Conservation (phyloP, 2,797 vertebrate species). For the Perdix hodgsoniae region DNA sequence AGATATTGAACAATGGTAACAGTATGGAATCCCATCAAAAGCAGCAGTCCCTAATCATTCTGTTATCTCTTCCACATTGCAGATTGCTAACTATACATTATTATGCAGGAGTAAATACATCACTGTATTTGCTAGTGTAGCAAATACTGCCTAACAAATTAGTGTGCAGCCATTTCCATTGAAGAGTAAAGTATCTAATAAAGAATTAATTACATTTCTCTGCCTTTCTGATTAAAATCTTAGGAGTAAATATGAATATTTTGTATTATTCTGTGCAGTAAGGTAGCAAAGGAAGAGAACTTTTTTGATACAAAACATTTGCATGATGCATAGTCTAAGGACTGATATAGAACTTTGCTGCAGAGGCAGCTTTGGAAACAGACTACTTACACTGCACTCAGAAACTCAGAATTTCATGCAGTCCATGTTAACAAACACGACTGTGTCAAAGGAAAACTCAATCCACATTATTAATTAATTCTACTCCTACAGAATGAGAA, state of each 20-base stretch:
- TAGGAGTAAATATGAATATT: neutral
- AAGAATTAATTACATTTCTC: conserved; percentile 34
- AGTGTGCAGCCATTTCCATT: neutral
- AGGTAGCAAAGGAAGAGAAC: neutral
- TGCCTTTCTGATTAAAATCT: conserved; percentile 40
- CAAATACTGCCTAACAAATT: conserved; percentile 3
- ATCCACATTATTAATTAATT: neutral
- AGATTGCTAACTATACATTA: neutral
- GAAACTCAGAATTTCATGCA: neutral
- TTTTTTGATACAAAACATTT: neutral
- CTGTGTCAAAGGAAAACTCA: neutral
- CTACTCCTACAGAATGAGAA: neutral
- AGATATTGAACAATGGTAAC: neutral
- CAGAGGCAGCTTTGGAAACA: neutral
- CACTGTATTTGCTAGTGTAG: neutral
- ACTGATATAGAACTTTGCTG: neutral
- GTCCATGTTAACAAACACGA: neutral
- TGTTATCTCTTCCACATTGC: neutral
- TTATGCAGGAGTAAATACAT: conserved; percentile 12
- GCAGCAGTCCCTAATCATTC: neutral
- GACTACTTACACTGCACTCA: neutral
- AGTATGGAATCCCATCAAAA: neutral
- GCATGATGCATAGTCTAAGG: no score
- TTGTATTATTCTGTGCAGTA: neutral
- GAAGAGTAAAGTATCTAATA: neutral